These are phyloP conservation scores for Aphaenogaster floridana DNA, from an alignment of 1,140 invertebrate genomes.

Conservation along the genomic window DNA sequence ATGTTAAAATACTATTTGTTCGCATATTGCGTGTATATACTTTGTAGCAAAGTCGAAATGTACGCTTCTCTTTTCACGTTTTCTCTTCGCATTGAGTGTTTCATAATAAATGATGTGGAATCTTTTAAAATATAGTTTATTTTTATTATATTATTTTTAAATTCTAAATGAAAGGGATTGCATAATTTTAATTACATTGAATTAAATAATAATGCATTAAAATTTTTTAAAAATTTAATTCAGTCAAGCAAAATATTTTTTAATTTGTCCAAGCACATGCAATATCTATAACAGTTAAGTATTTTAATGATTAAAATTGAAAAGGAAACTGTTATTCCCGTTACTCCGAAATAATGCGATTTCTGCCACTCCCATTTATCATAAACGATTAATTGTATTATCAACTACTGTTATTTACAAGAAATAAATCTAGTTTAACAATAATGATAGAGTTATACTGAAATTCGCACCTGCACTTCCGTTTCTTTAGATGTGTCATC, in stretches of 20 bases:
- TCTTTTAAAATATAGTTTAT: background rate
- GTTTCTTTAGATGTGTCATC: conserved; percentile 15
- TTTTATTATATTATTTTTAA: background rate
- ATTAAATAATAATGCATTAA: background rate
- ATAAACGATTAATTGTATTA: background rate
- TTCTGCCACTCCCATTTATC: background rate
- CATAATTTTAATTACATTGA: background rate
- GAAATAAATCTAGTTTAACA: background rate
- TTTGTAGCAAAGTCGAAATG: background rate
- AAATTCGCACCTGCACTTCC: conserved; percentile 15
- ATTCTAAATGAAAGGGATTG: background rate
- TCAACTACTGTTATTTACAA: background rate
- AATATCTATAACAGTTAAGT: background rate
- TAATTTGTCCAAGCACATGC: background rate
- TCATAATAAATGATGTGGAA: background rate
- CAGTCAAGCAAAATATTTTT: background rate
- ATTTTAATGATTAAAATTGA: background rate
- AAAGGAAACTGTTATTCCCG: background rate
- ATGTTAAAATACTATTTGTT: background rate
- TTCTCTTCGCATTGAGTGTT: background rate
- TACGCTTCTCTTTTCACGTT: background rate
- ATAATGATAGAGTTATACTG: background rate
- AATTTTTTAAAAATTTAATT: background rate
- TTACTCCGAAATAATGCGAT: background rate
- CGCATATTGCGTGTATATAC: background rate